phyloP scores from a whole-genome alignment of 2,797 vertebrate genomes.

The Petrocephalus sullivani region DNA sequence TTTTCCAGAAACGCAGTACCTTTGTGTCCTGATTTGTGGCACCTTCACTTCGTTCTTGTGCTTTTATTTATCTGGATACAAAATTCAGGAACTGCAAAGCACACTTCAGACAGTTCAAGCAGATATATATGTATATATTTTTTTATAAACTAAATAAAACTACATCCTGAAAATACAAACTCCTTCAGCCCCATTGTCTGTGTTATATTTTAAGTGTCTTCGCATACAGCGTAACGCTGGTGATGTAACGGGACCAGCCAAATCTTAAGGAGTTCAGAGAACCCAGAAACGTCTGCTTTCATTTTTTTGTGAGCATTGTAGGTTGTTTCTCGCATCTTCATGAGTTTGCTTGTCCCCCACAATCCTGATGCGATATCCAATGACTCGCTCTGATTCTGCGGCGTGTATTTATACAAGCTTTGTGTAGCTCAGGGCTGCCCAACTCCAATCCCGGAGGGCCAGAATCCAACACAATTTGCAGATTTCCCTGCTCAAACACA shows the following conservation, averaged over 20 bases:
- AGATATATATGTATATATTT: constrained; percentile 13
- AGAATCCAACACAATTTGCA: too few relatives aligned
- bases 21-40: not conserved
- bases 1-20: not conserved
- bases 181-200: not conserved
- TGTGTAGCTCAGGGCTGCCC: not conserved
- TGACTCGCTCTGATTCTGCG: not conserved
- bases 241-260: not conserved
- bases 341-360: not conserved
- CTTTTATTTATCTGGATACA: not conserved
- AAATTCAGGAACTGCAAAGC: constrained; percentile 6
- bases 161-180: not conserved
- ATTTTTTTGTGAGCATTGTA: not conserved
- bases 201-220: constrained; percentile 1
- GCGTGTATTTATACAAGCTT: not conserved
- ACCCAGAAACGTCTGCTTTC: not conserved
- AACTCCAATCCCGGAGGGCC: too few relatives aligned
- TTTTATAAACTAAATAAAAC: constrained; percentile 14
- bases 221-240: not conserved
- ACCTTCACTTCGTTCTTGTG: not conserved
- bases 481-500: too few relatives aligned
- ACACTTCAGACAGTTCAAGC: not conserved
- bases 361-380: not conserved
- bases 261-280: not conserved
- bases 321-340: not conserved